Conservation (phyloP, 2,797 vertebrate genomes). For the Balearica regulorum region DNA sequence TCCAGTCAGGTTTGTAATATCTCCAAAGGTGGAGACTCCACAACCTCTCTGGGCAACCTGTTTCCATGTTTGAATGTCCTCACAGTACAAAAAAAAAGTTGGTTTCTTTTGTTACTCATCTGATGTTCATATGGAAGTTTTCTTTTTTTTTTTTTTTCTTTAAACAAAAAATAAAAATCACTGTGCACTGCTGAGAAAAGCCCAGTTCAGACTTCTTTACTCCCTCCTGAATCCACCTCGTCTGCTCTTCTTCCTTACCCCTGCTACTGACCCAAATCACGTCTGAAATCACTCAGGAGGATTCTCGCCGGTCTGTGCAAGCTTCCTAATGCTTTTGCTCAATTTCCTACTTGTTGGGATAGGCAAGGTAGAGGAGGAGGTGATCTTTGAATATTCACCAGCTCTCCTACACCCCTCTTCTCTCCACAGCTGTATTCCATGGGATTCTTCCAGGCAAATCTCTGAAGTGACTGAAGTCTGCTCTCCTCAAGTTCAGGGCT, state of each 20-base stretch:
- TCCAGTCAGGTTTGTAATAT: neutral
- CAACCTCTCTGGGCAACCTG: neutral
- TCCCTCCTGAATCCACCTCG: neutral
- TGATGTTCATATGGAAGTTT: neutral
- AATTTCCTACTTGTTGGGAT: neutral
- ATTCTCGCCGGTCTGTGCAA: neutral
- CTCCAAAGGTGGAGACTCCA: neutral
- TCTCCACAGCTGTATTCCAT: neutral
- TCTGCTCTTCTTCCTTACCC: neutral
- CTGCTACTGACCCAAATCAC: neutral
- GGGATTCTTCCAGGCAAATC: neutral
- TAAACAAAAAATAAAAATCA: too few species aligned
- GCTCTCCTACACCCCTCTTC: neutral
- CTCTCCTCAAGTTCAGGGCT: neutral
- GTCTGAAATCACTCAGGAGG: neutral
- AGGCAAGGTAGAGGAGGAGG: neutral
- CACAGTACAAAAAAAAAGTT: neutral
- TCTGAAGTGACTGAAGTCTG: neutral
- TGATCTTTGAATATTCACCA: neutral
- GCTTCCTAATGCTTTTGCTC: neutral
- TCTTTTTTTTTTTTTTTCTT: neutral
- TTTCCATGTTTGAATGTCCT: neutral
- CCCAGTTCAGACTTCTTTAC: neutral
- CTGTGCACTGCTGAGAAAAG: neutral
- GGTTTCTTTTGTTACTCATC: neutral